phyloP scores from a whole-genome alignment of 2,888 invertebrate genomes.

The Dasysyrphus tricinctus region DNA sequence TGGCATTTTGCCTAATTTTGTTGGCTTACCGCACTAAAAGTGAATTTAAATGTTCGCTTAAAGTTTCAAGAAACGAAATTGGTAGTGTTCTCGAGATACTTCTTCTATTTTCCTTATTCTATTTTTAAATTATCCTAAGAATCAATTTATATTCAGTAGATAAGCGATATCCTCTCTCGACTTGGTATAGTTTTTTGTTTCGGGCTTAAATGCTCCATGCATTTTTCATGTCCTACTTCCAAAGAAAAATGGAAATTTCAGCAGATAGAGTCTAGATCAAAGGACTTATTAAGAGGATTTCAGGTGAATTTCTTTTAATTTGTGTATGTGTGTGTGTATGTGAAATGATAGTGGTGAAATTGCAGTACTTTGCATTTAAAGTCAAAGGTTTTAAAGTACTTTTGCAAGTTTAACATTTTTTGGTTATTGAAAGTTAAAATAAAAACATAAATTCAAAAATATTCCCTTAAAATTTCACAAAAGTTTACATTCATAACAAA shows the following conservation, averaged over 20 bases:
- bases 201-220: conserved; percentile 9
- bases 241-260: conserved; percentile 6
- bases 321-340: not conserved
- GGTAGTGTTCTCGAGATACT: not conserved
- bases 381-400: not conserved
- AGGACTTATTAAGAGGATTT: conserved; percentile 7
- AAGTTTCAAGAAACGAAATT: conserved; percentile 25
- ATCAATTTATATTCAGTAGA: conserved; percentile 43
- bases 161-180: not conserved
- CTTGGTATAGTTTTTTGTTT: conserved; percentile 13
- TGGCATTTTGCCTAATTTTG: conserved; percentile 39
- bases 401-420: not conserved
- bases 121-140: not conserved
- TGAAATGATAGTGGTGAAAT: not conserved
- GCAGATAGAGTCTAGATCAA: conserved; percentile 6
- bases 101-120: not conserved
- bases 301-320: not conserved
- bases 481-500: too few relatives aligned
- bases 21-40: conserved; percentile 36
- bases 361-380: not conserved
- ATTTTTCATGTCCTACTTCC: conserved; percentile 22
- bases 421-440: not conserved
- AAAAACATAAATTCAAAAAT: too few relatives aligned
- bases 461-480: too few relatives aligned
- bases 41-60: conserved; percentile 24